Percentiles rank a stretch among this genome's conserved stretches.
These are phyloP conservation scores for Triplophysa bombifrons DNA, from an alignment of 2,797 vertebrate species.

Conservation along the genomic window DNA sequence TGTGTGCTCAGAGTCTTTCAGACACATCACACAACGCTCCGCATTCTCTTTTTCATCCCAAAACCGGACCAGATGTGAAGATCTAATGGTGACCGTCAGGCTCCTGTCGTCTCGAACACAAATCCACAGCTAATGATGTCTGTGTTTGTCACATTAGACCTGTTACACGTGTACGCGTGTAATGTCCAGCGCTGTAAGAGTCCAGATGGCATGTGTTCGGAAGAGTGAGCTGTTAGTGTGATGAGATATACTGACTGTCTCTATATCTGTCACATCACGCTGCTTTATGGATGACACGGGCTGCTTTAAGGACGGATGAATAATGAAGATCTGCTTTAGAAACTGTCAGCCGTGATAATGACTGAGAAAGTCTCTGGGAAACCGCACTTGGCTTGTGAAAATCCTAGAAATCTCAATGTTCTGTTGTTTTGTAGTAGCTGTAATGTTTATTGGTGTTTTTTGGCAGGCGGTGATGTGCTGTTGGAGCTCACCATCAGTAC, in stretches of 20 bases:
- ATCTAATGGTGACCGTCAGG: background rate
- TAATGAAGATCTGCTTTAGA: background rate
- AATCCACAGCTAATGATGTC: background rate
- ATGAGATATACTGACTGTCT: background rate
- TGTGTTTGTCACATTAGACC: background rate
- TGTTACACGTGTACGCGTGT: background rate
- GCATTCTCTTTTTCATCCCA: no score
- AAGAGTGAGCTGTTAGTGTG: background rate
- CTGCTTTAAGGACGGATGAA: background rate
- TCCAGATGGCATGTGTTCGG: slow-evolving; percentile 13
- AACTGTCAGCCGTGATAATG: background rate
- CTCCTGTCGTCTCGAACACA: background rate
- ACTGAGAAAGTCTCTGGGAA: background rate
- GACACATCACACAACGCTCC: no score
- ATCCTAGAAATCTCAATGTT: background rate
- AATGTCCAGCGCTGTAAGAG: background rate
- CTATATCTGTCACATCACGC: background rate
- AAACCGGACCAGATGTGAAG: no score
- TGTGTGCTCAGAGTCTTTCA: background rate
- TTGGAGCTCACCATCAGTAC: background rate
- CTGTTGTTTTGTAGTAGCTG: no score
- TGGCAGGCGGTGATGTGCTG: background rate
- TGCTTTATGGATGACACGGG: background rate
- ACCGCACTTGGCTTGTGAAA: background rate
- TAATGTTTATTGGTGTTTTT: background rate